These are phyloP conservation scores for Potamarius usumacintae DNA, from an alignment of 2,113 vertebrate species.

Conservation along the genomic window DNA sequence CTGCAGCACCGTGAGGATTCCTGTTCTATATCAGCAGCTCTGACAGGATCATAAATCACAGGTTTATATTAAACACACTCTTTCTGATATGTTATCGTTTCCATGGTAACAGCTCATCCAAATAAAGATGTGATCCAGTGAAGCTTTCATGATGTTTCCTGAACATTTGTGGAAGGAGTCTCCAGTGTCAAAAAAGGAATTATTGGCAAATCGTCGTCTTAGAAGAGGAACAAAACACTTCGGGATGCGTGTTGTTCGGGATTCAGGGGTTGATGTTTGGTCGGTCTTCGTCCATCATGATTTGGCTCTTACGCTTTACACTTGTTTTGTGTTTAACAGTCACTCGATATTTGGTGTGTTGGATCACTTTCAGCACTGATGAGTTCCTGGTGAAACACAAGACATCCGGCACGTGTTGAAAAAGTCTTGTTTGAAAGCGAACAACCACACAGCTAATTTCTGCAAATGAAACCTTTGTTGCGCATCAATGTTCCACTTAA, in stretches of 20 bases:
- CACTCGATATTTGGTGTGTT: neutral
- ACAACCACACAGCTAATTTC: too few relatives aligned
- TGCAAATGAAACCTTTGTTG: too few relatives aligned
- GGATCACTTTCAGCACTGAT: too few relatives aligned
- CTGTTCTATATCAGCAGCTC: neutral
- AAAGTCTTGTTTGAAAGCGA: too few relatives aligned
- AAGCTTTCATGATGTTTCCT: neutral
- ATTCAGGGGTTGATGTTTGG: neutral
- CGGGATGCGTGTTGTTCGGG: too few relatives aligned
- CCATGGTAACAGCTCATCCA: neutral
- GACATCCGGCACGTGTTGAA: too few relatives aligned
- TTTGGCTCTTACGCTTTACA: neutral
- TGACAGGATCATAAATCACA: neutral
- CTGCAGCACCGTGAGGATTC: neutral
- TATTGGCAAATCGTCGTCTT: neutral
- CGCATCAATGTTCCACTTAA: too few relatives aligned
- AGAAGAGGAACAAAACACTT: neutral
- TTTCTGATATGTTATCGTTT: neutral
- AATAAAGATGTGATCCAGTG: too few relatives aligned
- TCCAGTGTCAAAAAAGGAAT: neutral
- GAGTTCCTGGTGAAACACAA: too few relatives aligned
- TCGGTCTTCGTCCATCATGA: neutral
- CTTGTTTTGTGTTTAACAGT: neutral
- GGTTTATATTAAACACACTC: neutral
- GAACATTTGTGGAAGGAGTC: neutral